Evolutionary conservation across 2,113 vertebrate genomes (phyloP).

Genomic region (Nasalis larvatus): DNA sequence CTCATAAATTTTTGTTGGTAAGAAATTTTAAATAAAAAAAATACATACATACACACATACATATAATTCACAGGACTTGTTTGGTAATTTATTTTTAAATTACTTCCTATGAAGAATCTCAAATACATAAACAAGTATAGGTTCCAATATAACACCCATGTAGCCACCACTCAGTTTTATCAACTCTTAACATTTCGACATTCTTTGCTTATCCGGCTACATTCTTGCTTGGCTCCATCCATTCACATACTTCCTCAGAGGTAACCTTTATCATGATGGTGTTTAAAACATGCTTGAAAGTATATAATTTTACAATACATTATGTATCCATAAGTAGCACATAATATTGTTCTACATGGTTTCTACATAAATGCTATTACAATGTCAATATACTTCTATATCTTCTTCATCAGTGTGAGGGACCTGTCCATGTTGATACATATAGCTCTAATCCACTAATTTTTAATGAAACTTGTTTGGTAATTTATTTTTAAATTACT

Average conservation of each 20-base stretch:
- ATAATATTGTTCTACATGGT: background rate
- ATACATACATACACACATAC: background rate
- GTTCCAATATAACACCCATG: background rate
- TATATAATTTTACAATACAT: background rate
- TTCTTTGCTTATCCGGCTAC: background rate
- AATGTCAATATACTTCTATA: background rate
- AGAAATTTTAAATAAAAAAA: background rate
- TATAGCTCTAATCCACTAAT: background rate
- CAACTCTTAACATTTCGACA: background rate
- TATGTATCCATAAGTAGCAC: background rate
- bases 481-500: slow-evolving; percentile 22
- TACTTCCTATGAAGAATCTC: background rate
- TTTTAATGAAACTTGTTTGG: background rate
- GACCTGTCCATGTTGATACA: background rate
- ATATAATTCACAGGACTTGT: background rate
- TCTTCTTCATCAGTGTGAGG: background rate
- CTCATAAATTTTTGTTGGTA: background rate
- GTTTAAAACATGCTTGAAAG: slow-evolving; percentile 1
- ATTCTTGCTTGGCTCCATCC: background rate
- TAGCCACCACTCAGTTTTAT: background rate
- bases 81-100: background rate
- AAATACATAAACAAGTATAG: background rate
- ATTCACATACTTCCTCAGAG: background rate
- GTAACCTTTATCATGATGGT: background rate
- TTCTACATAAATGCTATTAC: background rate